Evolutionary conservation across 2,113 vertebrate species (phyloP), one percentile per base, ranked within the genome.

Genomic region (Phocoena phocoena): DNA sequence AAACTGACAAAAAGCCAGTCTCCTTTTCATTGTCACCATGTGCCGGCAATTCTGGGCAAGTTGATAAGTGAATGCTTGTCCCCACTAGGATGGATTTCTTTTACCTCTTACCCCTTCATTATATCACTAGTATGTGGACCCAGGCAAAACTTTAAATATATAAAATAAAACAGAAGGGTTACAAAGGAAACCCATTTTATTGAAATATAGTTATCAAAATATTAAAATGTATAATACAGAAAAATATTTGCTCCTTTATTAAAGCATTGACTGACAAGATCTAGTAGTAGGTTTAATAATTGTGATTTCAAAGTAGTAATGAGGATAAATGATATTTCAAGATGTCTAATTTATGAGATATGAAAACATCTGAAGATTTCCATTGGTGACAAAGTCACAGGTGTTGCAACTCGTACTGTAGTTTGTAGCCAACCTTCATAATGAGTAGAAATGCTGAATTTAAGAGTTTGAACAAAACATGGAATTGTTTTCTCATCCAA

Each of bases 171-270:
- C 55, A 67, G 36, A 36, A 67, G 36, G 23, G 14, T 63, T 95
- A 21, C 5, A 15, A 85, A 70, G 41, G 36, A 70, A 81, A 55
- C 26, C 20, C 85, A 31, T 68, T 44, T 28, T 81, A 44, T 36
- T 96, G 33, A 79, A 94, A 92, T 92, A 47, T 23, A 87, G 74
- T 65, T 90, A 81, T 44, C 53, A 96, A 88, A 88, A 93, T 84
- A 88, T 38, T 88, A 68, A 76, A 79, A 25, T 55, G 10, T 58
- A 25, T 28, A 36, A 38, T 58, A 50, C 31, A 63, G 38, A 76
- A 89, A 92, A 85, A 55, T 2, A 36, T 74, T 36, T 68, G 31
- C 20, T 93, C 67, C 20, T 90, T 84, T 77, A 74, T 85, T 86
- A 92, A 71, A 65, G 26, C 36, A 36, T 36, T 26, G 70, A 47